Evolutionary conservation across 2,797 vertebrate genomes (phyloP), one percentile per base, ranked within the genome.

Genomic region (Distichodus sexfasciatus): DNA sequence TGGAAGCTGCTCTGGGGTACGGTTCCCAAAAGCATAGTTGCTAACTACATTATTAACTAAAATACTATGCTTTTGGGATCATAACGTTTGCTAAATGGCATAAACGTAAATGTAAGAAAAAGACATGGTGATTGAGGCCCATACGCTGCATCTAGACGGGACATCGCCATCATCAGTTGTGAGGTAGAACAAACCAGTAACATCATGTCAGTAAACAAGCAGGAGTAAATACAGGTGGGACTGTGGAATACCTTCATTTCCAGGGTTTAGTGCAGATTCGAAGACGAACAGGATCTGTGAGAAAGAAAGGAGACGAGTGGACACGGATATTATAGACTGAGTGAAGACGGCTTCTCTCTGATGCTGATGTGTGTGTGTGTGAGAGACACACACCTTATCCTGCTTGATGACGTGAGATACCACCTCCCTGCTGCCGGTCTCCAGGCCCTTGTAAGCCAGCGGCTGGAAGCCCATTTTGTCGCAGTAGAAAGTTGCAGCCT

Each of bases 391-490:
- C 61, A 93, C 92, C 90, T 93, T 93, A 76, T 91, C 86, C 72
- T 93, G 92, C 74, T 72, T 91, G 80, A 93, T 74, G 74, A 73
- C 92, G 23, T 93, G 92, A 40, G 88, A 89, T 66, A 88, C 92
- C 59, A 88, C 47, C n/a, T 92, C 89, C 36, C 92, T 76, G 72
- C 85, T 91, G 53, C 90, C 91, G 0, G 92, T 92, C 85, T 93
- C 93, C 76, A 93, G 68, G 40, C 93, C 92, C 74, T 91, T 92
- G 75, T 92, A 93, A 58, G 92, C 92, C 24, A 86, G 26, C 47
- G 82, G 65, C 73, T 94, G 86, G 14, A 93, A 94, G 72, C 91
- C 92, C 83, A 94, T 87, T 67, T 93, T 93, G 63, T 91, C 83
- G 55, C 91, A 93, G 82, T 93, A 94, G 83, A 81, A 94, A 0